phyloP scores from a whole-genome alignment of 2,888 invertebrate species.

The Arctia plantaginis region DNA sequence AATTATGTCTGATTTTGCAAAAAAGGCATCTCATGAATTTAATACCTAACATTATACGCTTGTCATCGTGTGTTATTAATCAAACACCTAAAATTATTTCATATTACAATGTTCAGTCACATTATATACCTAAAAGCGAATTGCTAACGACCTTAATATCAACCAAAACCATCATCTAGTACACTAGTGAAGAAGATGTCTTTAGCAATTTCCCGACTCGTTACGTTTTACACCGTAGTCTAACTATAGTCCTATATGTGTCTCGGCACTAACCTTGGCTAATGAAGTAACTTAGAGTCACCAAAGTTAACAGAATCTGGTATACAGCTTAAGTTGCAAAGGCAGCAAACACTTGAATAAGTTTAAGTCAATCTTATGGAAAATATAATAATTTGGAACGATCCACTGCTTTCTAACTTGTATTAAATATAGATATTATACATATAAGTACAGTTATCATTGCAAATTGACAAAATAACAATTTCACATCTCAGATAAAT shows the following conservation, averaged over 20 bases:
- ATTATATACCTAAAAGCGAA: neutral
- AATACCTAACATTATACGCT: neutral
- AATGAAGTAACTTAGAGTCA: neutral
- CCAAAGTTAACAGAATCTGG: neutral
- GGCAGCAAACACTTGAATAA: neutral
- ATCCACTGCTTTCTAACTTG: neutral
- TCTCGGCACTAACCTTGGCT: neutral
- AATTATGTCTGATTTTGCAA: neutral
- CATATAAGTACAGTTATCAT: neutral
- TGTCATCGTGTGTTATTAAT: neutral
- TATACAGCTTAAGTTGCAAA: neutral
- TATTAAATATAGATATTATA: neutral
- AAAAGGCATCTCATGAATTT: neutral
- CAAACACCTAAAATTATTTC: neutral
- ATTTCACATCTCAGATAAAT: neutral
- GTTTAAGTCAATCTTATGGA: neutral
- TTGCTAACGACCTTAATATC: neutral
- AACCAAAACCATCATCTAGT: neutral
- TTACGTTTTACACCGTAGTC: too few relatives aligned
- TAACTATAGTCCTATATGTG: too few relatives aligned
- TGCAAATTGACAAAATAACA: neutral
- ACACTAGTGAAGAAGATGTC: too few relatives aligned
- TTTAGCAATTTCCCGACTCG: too few relatives aligned
- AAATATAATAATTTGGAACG: neutral
- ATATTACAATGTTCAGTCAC: neutral